Evolutionary conservation across 30 jellyfish, hydroid and myxozoan species (phyloP).

Genomic region (Pseudorhiza aurosa): DNA sequence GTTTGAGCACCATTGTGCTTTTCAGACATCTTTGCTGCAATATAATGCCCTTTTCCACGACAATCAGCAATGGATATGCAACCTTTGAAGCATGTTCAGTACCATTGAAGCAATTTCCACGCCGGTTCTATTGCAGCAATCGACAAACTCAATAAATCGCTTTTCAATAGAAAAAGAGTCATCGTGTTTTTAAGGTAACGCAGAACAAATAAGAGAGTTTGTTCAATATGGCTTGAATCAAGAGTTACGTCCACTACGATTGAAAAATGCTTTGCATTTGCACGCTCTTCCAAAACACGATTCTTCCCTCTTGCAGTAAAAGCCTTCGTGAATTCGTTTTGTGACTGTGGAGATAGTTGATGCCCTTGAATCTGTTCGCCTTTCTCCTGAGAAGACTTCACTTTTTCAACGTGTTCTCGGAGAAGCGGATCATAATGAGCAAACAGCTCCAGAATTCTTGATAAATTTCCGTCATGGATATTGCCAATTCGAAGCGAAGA

Average conservation of each 20-base stretch:
- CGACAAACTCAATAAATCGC: constrained; percentile 50
- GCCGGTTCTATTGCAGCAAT: constrained; percentile 64
- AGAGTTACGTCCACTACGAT: constrained; percentile 35
- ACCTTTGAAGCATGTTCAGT: constrained; percentile 13
- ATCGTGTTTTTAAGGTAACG: constrained; percentile 8
- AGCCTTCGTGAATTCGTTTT: not conserved
- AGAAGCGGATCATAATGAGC: constrained; percentile 43
- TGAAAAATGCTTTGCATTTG: constrained; percentile 45
- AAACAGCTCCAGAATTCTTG: constrained; percentile 54
- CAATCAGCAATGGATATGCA: constrained; percentile 63
- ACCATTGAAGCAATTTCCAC: constrained; percentile 34
- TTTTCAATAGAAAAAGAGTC: constrained; percentile 16
- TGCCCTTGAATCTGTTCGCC: constrained; percentile 8
- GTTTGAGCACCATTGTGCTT: constrained; percentile 69
- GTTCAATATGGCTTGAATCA: constrained; percentile 57
- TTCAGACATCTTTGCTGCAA: constrained; percentile 74
- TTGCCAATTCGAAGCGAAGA: constrained; percentile 48
- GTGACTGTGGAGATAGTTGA: constrained; percentile 9
- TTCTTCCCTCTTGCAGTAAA: not conserved
- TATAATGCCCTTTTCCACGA: constrained; percentile 76
- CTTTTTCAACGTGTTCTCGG: constrained; percentile 14
- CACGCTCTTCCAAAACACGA: constrained; percentile 32
- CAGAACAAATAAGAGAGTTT: constrained; percentile 19
- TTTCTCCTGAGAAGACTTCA: not conserved
- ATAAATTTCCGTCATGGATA: constrained; percentile 51